Base-by-base conservation (phyloP, 2,888 invertebrate species). In the Scelioninae gen. 2 region DNA sequence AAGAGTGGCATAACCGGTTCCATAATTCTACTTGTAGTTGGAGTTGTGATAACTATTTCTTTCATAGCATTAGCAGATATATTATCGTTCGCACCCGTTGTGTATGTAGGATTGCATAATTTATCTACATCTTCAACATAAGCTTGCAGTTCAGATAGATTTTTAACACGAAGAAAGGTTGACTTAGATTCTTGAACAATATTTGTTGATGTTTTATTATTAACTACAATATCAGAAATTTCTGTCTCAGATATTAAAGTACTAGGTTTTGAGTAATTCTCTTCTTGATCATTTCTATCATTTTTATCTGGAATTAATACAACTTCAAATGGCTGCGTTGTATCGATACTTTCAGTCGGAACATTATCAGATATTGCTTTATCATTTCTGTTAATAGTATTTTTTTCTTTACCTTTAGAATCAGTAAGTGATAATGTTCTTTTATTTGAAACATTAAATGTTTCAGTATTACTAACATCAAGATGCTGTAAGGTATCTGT, bases 91-190 rank as follows among this genome's bases (percentile, higher is more conserved):
- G 2, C 16, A 16, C 6, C 6, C 7, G 13, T n/a, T 0, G 46
- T 31, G 15, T 69, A 25, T 2, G 28, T 41, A 0, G 53, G 39
- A 39, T 61, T 55, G 64, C 70, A 71, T 7, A 41, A 22, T 39
- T 71, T 58, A 33, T 55, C 52, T 0, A 58, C 64, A 16, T 71
- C 33, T 25, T 63, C 33, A 9, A 65, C 58, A 9, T 53, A 31
- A 48, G 72, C 72, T 18, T 72, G 72, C 6, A 72, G 10, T 41
- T 72, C 72, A 1, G 65, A 72, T 0, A 72, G 4, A 19, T 72
- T 45, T 41, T 72, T 72, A 2, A 72, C 72, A 0, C 72, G 72
- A 10, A 70, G 16, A 22, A 63, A 50, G 6, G 28, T 11, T 33
- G 39, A 6, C 15, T 13, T 52, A 15, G 7, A 22, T 33, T 41